A percentile compares a stretch with the other conserved stretches of the same genome.
phyloP scores from a whole-genome alignment of 2,113 vertebrate genomes.

The Ophiodon elongatus region DNA sequence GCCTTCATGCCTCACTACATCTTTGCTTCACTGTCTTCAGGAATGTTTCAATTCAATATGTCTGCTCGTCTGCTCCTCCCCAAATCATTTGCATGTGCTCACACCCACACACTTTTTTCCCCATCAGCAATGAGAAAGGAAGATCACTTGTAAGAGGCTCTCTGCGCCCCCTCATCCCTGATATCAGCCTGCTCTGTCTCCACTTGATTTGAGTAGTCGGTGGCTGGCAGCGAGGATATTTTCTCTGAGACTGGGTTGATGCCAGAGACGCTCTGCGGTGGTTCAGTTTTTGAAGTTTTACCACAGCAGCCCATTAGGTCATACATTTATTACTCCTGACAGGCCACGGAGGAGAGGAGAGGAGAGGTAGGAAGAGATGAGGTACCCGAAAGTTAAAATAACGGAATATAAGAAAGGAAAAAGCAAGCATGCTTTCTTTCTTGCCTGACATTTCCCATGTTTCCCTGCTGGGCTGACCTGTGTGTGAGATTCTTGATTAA shows the following conservation, averaged over 20 bases:
- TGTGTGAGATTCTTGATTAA: not conserved
- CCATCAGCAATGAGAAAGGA: conserved; percentile 60
- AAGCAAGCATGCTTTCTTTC: not conserved
- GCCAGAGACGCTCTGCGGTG: conserved; percentile 52
- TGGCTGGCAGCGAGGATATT: conserved; percentile 62
- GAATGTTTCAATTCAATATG: conserved; percentile 59
- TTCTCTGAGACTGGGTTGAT: conserved; percentile 52
- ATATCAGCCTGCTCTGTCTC: conserved; percentile 61
- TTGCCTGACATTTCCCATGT: not conserved
- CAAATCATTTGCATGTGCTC: conserved; percentile 60
- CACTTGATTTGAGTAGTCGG: conserved; percentile 56
- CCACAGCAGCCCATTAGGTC: conserved; percentile 62
- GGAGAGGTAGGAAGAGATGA: conserved; percentile 31
- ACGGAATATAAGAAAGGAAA: conserved; percentile 1
- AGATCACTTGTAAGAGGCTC: conserved; percentile 70
- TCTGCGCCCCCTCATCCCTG: conserved; percentile 67
- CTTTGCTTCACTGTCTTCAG: conserved; percentile 4
- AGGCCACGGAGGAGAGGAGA: conserved; percentile 11
- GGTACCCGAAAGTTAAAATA: conserved; percentile 4
- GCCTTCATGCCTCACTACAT: not conserved
- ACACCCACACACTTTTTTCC: conserved; percentile 54
- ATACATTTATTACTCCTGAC: conserved; percentile 54
- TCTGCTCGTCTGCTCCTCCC: conserved; percentile 49
- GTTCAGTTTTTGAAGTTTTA: conserved; percentile 50
- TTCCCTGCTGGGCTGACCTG: not conserved